A percentile compares a stretch with the other conserved stretches of the same genome.
These are phyloP conservation scores for Vulpes lagopus DNA, from an alignment of 2,113 vertebrate genomes.

Conservation along the genomic window DNA sequence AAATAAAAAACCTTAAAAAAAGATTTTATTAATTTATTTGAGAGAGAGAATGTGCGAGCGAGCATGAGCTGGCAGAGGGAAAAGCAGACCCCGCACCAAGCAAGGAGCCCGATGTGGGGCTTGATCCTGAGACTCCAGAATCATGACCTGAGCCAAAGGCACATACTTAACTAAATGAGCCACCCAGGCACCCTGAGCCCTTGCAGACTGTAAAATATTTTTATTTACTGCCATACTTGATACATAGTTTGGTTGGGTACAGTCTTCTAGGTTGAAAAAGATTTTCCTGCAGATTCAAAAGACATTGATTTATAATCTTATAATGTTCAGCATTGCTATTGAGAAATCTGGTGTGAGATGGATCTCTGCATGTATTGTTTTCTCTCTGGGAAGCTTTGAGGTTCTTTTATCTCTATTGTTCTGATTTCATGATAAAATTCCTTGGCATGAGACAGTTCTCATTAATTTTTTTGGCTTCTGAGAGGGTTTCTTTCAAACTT, in stretches of 20 bases:
- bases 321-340: neutral
- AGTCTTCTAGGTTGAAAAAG: neutral
- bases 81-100: too few species aligned
- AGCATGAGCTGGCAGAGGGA: too few species aligned
- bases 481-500: neutral
- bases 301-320: neutral
- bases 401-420: neutral
- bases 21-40: too few species aligned
- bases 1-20: too few species aligned
- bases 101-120: too few species aligned
- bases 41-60: too few species aligned
- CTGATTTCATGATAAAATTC: slow-evolving; percentile 30
- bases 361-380: neutral
- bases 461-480: neutral
- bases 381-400: neutral
- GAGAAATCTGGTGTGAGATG: neutral
- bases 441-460: neutral
- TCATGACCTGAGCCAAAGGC: too few species aligned
- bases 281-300: neutral
- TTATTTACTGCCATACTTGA: neutral
- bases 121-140: too few species aligned
- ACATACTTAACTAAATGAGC: too few species aligned
- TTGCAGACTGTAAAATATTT: neutral
- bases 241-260: neutral
- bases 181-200: neutral